Conservation (phyloP, 1,140 invertebrate genomes). For the Cyclargus thomasi region DNA sequence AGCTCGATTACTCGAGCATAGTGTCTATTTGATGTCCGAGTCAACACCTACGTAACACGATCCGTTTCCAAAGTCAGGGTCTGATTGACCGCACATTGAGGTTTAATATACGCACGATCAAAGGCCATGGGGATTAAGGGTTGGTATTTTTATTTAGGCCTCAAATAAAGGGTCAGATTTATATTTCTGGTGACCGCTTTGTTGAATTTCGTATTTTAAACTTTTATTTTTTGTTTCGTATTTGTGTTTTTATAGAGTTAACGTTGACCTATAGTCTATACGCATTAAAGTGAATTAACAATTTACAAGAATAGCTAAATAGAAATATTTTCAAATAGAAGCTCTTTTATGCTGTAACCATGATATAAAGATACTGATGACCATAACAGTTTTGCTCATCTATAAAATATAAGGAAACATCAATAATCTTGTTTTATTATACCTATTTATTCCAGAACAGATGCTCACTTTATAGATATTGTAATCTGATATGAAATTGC, state of each 20-base stretch:
- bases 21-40: conserved; percentile 53
- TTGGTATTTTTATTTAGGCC: conserved; percentile 2
- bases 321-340: no score
- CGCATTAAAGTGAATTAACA: no score
- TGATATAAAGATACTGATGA: not conserved
- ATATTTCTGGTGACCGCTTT: not conserved
- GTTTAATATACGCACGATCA: conserved; percentile 46
- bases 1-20: conserved; percentile 52
- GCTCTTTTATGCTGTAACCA: no score
- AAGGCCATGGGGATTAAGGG: conserved; percentile 26
- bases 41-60: conserved; percentile 58
- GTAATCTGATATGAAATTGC: not conserved
- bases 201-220: not conserved
- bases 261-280: no score
- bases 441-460: not conserved
- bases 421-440: not conserved
- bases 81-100: conserved; percentile 46
- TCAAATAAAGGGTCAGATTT: not conserved
- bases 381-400: not conserved
- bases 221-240: no score
- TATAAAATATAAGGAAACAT: not conserved
- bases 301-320: no score
- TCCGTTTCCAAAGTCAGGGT: conserved; percentile 41
- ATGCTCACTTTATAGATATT: not conserved
- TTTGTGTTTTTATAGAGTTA: no score